A percentile compares a stretch with the other conserved stretches of the same genome.
Conservation (phyloP, 2,113 vertebrate species). For the Sphaerodactylus townsendi region DNA sequence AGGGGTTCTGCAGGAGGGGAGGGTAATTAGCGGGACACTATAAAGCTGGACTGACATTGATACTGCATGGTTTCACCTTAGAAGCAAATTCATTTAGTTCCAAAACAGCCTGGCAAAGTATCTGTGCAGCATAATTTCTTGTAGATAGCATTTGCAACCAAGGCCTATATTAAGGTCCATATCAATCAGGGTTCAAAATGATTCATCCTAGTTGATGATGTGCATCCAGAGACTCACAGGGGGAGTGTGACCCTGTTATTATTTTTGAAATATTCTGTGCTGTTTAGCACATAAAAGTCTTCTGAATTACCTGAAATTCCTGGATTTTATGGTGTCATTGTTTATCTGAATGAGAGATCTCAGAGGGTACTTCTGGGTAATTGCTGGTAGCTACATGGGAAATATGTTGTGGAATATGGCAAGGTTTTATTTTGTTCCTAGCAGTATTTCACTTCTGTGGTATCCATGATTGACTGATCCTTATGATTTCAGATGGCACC, state of each 20-base stretch:
- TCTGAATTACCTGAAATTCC: neutral
- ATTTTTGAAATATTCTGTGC: neutral
- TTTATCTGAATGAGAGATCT: neutral
- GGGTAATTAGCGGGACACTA: neutral
- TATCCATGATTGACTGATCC: neutral
- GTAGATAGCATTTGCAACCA: too few relatives aligned
- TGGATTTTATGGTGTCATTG: neutral
- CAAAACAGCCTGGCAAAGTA: too few relatives aligned
- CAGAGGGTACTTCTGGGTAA: neutral
- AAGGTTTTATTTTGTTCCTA: neutral
- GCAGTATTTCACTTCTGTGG: neutral
- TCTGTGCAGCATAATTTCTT: too few relatives aligned
- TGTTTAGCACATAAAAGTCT: neutral
- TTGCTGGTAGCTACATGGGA: neutral
- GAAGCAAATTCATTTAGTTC: too few relatives aligned
- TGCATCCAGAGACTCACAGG: neutral
- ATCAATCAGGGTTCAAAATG: too few relatives aligned
- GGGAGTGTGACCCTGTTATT: neutral
- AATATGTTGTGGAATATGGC: neutral
- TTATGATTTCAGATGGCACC: conserved; percentile 27
- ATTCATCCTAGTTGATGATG: neutral
- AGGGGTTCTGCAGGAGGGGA: neutral
- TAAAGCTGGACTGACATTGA: neutral
- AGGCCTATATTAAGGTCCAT: too few relatives aligned
- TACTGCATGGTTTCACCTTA: too few relatives aligned